These are phyloP conservation scores for Cheilosia pagana DNA, from an alignment of 2,888 invertebrate species.

Conservation along the genomic window DNA sequence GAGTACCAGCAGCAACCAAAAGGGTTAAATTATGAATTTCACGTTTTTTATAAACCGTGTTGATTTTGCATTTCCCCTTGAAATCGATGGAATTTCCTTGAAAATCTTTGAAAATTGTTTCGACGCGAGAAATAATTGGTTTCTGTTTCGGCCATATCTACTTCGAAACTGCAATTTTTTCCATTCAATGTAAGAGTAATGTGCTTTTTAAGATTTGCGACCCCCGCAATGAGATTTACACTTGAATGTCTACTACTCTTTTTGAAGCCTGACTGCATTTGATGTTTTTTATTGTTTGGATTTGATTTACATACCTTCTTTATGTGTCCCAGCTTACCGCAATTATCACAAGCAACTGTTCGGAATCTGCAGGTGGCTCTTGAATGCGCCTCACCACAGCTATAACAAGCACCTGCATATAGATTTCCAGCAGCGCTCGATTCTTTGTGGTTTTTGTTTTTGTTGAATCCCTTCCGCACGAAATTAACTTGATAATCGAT, in stretches of 20 bases:
- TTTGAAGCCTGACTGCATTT: not conserved
- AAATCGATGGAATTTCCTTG: constrained; percentile 46
- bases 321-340: constrained; percentile 22
- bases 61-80: constrained; percentile 39
- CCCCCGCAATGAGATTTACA: constrained; percentile 4
- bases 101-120: constrained; percentile 35
- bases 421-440: not conserved
- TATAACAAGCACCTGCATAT: constrained; percentile 21
- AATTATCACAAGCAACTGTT: constrained; percentile 12
- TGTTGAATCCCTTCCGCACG: not conserved
- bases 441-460: constrained; percentile 14
- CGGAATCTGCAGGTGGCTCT: constrained; percentile 9
- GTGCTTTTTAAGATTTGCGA: constrained; percentile 8
- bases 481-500: constrained; percentile 20
- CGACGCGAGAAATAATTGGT: not conserved
- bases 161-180: constrained; percentile 13
- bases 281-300: not conserved
- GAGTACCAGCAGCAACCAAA: constrained; percentile 42
- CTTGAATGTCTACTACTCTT: constrained; percentile 12
- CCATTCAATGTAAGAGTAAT: not conserved
- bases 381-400: constrained; percentile 16
- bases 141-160: constrained; percentile 8
- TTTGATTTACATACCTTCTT: not conserved
- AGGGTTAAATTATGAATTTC: constrained; percentile 37
- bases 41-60: constrained; percentile 42